Evolutionary conservation across 1,140 invertebrate species (phyloP), one percentile per base, ranked within the genome.

Genomic region (Drosophila novamexicana): DNA sequence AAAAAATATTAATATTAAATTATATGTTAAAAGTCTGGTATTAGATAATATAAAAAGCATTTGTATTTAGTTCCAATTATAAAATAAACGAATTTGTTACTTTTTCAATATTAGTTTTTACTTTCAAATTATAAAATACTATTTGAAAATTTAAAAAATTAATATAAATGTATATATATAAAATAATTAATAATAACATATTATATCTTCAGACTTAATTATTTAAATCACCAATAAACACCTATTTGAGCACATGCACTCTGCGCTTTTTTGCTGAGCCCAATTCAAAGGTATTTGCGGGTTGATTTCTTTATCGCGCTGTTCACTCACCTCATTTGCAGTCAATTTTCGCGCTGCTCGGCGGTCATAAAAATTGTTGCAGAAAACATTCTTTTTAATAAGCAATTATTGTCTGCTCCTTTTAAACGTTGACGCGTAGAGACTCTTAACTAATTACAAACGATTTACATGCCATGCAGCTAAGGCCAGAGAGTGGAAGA

Each of bases 391-490:
- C 80, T 79, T 88, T 75, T 89, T 88, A 88, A 88, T 88, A 88
- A 88, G 84, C 83, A 88, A 88, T 88, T 88, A 89, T 89, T 88
- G 84, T 65, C 77, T 84, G 85, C 66, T 86, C 67, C 77, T 79
- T 75, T 79, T 88, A 82, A 75, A 68, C 69, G 72, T 58, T 65
- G 79, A 89, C 85, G 84, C 80, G 81, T 72, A 63, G 79, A 73
- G 84, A 84, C 81, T 81, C 78, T 89, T 82, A 89, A 89, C 84
- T 89, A 89, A 89, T 89, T 89, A 89, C 85, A 90, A 81, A 67
- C 84, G 80, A 89, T 89, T 89, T 89, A 89, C 84, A 89, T 89
- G 84, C 85, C 79, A 84, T 40, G 72, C 77, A 84, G 74, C 68
- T 42, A 18, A n/a, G 10, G n/a, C 52, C 42, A 37, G 22, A 18